Evolutionary conservation across 2,888 invertebrate species (phyloP).

Genomic region (Chalcis sispes): DNA sequence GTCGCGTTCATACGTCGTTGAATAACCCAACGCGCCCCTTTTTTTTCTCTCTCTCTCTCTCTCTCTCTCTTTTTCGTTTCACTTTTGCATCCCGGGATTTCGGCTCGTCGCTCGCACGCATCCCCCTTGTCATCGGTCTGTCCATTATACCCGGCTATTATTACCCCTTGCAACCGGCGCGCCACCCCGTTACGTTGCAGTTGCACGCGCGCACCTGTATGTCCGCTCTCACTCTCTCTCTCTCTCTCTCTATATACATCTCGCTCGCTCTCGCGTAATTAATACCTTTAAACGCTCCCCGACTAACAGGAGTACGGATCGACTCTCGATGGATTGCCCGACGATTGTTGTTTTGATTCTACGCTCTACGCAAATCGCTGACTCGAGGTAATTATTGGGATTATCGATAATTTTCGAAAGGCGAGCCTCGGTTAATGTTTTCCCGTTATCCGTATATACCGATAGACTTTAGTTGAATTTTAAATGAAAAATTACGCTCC

Average conservation of each 20-base stretch:
- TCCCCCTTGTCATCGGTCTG: constrained; percentile 69
- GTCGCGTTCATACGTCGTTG: not conserved
- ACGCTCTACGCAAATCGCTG: too few relatives aligned
- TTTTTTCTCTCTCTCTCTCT: not conserved
- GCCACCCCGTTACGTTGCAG: not conserved
- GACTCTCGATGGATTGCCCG: not conserved
- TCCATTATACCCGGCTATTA: constrained; percentile 70
- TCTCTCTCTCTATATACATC: too few relatives aligned
- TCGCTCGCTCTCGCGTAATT: constrained; percentile 20
- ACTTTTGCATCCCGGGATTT: not conserved
- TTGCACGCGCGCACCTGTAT: not conserved
- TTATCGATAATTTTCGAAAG: too few relatives aligned
- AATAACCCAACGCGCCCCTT: constrained; percentile 9
- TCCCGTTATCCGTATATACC: too few relatives aligned
- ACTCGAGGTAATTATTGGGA: constrained; percentile 11
- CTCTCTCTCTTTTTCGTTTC: not conserved
- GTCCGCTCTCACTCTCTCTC: not conserved
- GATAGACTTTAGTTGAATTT: too few relatives aligned
- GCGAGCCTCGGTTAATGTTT: too few relatives aligned
- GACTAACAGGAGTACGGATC: constrained; percentile 41
- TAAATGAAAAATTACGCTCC: too few relatives aligned
- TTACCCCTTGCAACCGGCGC: constrained; percentile 58
- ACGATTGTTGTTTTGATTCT: constrained; percentile 6
- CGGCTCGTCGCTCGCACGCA: constrained; percentile 50
- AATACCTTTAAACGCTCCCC: constrained; percentile 7